These are phyloP conservation scores for Orthonyx spaldingii DNA, from an alignment of 2,113 vertebrate species.

Conservation along the genomic window DNA sequence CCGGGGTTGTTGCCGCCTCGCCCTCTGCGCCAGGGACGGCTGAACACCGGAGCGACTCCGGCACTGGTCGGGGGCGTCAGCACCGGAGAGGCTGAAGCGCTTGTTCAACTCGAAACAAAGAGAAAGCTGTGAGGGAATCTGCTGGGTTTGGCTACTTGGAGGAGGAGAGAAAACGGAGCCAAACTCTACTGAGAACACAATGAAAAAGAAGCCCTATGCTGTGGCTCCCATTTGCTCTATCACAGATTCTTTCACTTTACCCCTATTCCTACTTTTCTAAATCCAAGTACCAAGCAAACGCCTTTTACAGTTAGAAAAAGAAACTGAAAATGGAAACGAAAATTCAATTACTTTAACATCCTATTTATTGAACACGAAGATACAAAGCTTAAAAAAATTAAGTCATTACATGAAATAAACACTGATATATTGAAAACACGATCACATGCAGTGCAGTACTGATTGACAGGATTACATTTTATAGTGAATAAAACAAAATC, in stretches of 20 bases:
- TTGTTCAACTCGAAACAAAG: not conserved
- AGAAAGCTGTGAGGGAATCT: not conserved
- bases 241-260: not conserved
- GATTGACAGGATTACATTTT: not conserved
- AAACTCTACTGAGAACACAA: not conserved
- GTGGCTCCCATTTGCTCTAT: not conserved
- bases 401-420: not conserved
- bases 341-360: not conserved
- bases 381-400: not conserved
- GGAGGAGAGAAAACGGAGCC: not conserved
- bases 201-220: fast-evolving
- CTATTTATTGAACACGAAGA: not conserved
- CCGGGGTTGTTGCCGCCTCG: fast-evolving
- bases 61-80: not conserved
- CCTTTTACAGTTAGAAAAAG: not conserved
- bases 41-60: fast-evolving
- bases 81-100: not conserved
- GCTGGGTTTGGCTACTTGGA: not conserved
- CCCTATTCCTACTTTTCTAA: not conserved
- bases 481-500: not conserved
- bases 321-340: not conserved
- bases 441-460: not conserved
- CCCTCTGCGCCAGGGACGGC: fast-evolving
- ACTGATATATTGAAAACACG: not conserved
- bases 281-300: not conserved